Percentiles rank a stretch among this genome's conserved stretches.
Conservation (phyloP, 2,888 invertebrate species). For the Rhamnusium bicolor region DNA sequence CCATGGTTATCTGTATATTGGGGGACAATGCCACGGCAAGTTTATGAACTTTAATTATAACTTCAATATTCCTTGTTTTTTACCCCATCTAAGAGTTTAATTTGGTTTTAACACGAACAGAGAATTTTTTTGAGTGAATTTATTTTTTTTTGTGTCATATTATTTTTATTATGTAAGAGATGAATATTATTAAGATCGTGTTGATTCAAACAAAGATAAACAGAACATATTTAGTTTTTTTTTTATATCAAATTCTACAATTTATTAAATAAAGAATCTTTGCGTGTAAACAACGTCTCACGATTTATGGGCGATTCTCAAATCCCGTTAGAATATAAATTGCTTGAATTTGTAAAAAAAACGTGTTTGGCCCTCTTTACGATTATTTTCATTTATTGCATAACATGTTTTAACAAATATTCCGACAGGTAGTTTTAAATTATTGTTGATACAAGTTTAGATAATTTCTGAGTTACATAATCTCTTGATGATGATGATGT, state of each 20-base stretch:
- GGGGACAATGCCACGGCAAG: too few species aligned
- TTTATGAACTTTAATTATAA: too few species aligned
- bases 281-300: constrained; percentile 12
- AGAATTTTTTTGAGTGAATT: neutral
- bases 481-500: too few species aligned
- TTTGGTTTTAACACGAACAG: neutral
- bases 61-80: neutral
- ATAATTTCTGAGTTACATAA: neutral
- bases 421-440: neutral
- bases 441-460: neutral
- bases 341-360: neutral
- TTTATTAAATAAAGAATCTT: neutral
- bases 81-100: neutral
- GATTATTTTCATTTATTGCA: neutral
- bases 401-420: neutral
- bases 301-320: constrained; percentile 1
- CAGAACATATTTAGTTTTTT: neutral
- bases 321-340: neutral
- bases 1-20: too few species aligned
- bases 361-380: neutral
- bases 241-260: neutral
- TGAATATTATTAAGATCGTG: neutral
- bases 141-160: neutral
- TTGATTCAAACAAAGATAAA: neutral
- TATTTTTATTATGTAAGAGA: neutral